Evolutionary conservation across 2,797 vertebrate genomes (phyloP).

Genomic region (Mormyrops attenuatus): DNA sequence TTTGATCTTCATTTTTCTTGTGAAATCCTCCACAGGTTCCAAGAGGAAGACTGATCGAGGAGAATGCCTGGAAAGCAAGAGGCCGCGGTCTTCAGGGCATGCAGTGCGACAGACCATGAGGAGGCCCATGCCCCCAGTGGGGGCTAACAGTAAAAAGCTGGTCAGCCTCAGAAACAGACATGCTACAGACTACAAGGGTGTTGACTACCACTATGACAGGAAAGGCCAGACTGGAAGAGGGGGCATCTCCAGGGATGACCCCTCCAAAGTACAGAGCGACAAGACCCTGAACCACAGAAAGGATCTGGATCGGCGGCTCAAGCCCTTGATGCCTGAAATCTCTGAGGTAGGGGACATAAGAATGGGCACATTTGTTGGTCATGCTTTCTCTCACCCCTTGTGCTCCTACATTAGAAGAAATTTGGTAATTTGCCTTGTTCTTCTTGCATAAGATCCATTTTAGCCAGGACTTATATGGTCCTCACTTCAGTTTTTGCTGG

Average conservation of each 20-base stretch:
- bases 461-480: neutral
- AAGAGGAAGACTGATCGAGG: constrained; percentile 87
- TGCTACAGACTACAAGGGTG: constrained; percentile 65
- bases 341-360: constrained; percentile 63
- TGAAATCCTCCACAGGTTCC: constrained; percentile 61
- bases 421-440: neutral
- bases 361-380: too few relatives aligned
- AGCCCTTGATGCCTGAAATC: constrained; percentile 67
- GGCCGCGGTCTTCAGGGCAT: constrained; percentile 77
- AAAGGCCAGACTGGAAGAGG: constrained; percentile 67
- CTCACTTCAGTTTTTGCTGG: neutral
- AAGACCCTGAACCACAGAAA: constrained; percentile 68
- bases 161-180: constrained; percentile 67
- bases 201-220: constrained; percentile 78
- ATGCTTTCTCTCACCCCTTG: neutral
- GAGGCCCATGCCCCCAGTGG: constrained; percentile 66
- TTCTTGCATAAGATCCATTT: neutral
- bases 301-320: constrained; percentile 71
- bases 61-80: constrained; percentile 74
- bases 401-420: neutral
- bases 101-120: constrained; percentile 69
- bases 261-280: constrained; percentile 67
- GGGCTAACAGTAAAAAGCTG: constrained; percentile 70
- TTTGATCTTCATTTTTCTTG: neutral
- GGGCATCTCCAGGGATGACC: constrained; percentile 61